Evolutionary conservation across 92 coral and sea anemone genomes (phyloP).

Genomic region (Micromussa lordhowensis): DNA sequence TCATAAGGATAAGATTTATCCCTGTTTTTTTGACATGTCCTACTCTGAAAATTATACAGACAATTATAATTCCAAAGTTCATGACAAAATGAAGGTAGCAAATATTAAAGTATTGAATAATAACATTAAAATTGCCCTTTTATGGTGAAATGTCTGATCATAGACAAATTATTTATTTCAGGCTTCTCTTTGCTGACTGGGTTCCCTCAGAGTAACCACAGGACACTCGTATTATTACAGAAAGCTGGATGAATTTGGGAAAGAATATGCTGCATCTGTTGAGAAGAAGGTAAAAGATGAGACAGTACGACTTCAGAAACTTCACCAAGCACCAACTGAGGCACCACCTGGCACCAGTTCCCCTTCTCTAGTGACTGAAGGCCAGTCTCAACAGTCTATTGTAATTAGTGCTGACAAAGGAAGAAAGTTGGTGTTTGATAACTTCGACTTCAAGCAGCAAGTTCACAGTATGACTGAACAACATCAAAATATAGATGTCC

Average conservation of each 20-base stretch:
- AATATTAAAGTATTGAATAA: slow-evolving; percentile 1
- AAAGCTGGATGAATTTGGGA: slow-evolving; percentile 62
- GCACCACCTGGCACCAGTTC: background rate
- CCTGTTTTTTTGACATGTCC: slow-evolving; percentile 32
- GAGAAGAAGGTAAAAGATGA: slow-evolving; percentile 40
- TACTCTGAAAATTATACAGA: slow-evolving; percentile 27
- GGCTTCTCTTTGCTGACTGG: slow-evolving; percentile 33
- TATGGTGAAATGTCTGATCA: slow-evolving; percentile 12
- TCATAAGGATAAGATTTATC: slow-evolving; percentile 17
- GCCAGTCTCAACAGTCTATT: slow-evolving; percentile 9
- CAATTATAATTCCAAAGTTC: background rate
- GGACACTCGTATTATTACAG: slow-evolving; percentile 51
- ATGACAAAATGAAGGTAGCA: slow-evolving; percentile 26
- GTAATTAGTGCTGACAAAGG: slow-evolving; percentile 50
- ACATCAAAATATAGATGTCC: slow-evolving; percentile 67
- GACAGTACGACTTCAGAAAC: slow-evolving; percentile 32
- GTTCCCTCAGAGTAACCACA: slow-evolving; percentile 52
- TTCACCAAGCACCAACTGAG: background rate
- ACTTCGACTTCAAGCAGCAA: slow-evolving; percentile 68
- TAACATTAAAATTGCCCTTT: slow-evolving; percentile 3
- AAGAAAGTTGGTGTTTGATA: slow-evolving; percentile 72
- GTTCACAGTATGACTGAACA: slow-evolving; percentile 67
- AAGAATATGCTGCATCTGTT: slow-evolving; percentile 41
- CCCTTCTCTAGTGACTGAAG: background rate
- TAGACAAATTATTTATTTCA: slow-evolving; percentile 14